Evolutionary conservation across 2,113 vertebrate species (phyloP), one percentile per base, ranked within the genome.

Genomic region (Myxocyprinus asiaticus): DNA sequence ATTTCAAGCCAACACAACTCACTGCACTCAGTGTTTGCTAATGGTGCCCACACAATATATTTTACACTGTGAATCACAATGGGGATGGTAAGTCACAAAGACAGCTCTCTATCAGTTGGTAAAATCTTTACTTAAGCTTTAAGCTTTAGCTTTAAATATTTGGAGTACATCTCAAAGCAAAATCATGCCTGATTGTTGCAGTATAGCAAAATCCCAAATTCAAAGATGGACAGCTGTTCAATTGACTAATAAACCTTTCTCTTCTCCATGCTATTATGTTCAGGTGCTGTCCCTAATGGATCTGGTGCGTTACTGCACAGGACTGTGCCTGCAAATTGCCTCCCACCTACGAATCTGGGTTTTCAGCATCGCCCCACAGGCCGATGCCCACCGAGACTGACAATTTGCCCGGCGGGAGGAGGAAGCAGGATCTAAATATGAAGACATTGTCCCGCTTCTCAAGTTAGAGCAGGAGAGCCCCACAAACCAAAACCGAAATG

Each of bases 311-410:
- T 98, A 98, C 91, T 97, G 96, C 87, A 94, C 92, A 76, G 92
- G 94, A 42, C 89, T 98, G 76, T 98, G 96, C 90, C 90, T 96
- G 72, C 97, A 99, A 93, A 99, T 99, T 81, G 95, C 98, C 76
- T 88, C 93, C 82, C 97, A 99, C 86, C 94, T 98, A 87, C 94
- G 90, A 88, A 96, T 99, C 91, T 89, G 59, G 15, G 93, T 99
- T 88, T 99, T 99, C 94, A 96, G 95, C 94, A 97, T 96, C 90
- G 91, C 94, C 79, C 87, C 89, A 80, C 93, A 91, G 85, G 91
- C 91, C 22, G 1, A 33, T 3, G 3, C 22, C 91, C 94, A 95
- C 90, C 93, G 87, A 87, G 95, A 97, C 91, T 97, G 95, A 97
- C 91, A 88, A 89, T 85, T 94, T 94, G 93, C 89, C 93, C 90